These are phyloP conservation scores for Camelus dromedarius DNA, from an alignment of 2,113 vertebrate species.

Conservation along the genomic window DNA sequence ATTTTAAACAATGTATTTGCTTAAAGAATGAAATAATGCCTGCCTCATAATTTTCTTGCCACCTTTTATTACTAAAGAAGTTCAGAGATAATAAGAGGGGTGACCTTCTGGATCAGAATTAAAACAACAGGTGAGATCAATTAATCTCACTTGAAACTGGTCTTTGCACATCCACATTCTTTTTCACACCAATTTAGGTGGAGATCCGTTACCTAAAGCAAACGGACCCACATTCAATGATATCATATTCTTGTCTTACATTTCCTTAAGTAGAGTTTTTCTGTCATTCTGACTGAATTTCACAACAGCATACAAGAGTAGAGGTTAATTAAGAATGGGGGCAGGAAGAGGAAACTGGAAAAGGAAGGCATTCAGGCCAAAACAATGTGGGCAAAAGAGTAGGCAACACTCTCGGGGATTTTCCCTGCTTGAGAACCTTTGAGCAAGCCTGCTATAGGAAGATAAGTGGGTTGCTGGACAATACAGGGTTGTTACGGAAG, in stretches of 20 bases:
- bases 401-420: constrained; percentile 46
- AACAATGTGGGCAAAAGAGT: not conserved
- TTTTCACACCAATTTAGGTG: not conserved
- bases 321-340: not conserved
- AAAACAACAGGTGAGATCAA: not conserved
- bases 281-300: not conserved
- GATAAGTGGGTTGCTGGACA: not conserved
- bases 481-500: not conserved
- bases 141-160: not conserved
- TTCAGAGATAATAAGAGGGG: not conserved
- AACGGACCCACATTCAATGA: not conserved
- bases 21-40: not conserved
- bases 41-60: not conserved
- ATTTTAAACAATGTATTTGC: not conserved
- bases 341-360: not conserved
- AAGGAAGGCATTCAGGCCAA: not conserved
- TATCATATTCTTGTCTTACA: not conserved
- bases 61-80: not conserved
- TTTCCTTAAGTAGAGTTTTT: not conserved
- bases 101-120: not conserved
- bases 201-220: not conserved
- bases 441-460: constrained; percentile 68
- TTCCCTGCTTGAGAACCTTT: not conserved
- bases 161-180: not conserved
- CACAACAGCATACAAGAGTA: not conserved